Percentiles rank a stretch among this genome's conserved stretches.
Evolutionary conservation across 2,113 vertebrate genomes (phyloP).

Genomic region (Dascyllus trimaculatus): DNA sequence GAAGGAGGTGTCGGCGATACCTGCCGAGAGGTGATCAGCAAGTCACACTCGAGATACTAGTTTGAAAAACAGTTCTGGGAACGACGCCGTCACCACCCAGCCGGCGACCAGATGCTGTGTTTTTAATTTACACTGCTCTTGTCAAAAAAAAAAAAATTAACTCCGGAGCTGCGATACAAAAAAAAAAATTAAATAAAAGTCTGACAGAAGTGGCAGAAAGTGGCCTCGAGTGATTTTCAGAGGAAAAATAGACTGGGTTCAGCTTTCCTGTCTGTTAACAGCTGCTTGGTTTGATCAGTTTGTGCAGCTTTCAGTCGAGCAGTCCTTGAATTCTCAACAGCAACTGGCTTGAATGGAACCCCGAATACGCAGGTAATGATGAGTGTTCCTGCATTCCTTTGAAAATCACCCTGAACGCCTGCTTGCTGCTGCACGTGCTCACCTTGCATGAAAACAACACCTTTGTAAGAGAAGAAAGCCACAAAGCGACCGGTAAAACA

Average conservation of each 20-base stretch:
- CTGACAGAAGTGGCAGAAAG: conserved; percentile 22
- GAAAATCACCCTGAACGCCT: conserved; percentile 48
- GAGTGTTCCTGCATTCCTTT: conserved; percentile 17
- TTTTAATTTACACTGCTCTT: conserved; percentile 40
- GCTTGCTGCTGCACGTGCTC: conserved; percentile 25
- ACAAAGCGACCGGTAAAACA: conserved; percentile 25
- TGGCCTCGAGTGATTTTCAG: conserved; percentile 41
- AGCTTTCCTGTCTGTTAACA: background rate
- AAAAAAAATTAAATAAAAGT: conserved; percentile 25
- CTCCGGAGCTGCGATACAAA: conserved; percentile 27
- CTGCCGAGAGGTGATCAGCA: conserved; percentile 56
- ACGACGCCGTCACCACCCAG: conserved; percentile 29
- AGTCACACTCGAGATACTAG: conserved; percentile 45
- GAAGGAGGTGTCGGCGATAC: conserved; percentile 70
- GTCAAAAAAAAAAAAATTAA: background rate
- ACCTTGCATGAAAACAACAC: conserved; percentile 27
- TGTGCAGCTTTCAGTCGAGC: background rate
- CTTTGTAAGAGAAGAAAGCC: conserved; percentile 30
- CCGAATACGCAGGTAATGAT: background rate
- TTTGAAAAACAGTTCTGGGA: conserved; percentile 34
- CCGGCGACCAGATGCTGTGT: conserved; percentile 35
- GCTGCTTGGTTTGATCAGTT: conserved; percentile 1
- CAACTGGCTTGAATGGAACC: background rate
- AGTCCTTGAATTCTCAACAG: background rate
- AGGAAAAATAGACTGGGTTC: conserved; percentile 27